Conservation (phyloP, 2,113 vertebrate species). For the Phocoena sinus region DNA sequence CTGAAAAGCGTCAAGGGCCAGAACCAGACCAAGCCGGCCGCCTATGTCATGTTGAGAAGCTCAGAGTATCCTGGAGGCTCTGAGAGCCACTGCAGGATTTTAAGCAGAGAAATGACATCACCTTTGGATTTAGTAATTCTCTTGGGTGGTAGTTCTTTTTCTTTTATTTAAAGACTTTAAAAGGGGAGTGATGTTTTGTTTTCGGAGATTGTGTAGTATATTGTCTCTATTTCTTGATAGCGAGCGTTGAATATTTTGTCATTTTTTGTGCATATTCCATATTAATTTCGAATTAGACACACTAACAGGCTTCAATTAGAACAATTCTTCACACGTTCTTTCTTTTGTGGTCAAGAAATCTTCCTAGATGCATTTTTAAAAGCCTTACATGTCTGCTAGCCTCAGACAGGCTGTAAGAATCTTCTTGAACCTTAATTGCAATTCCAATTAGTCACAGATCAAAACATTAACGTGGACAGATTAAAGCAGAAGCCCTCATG, state of each 20-base stretch:
- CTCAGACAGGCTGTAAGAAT: constrained; percentile 56
- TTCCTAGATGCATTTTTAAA: constrained; percentile 43
- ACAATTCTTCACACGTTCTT: constrained; percentile 33
- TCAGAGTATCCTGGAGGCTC: background rate
- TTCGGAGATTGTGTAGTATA: background rate
- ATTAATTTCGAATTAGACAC: constrained; percentile 38
- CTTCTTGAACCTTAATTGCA: constrained; percentile 65
- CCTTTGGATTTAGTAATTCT: constrained; percentile 28
- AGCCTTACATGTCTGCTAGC: constrained; percentile 47
- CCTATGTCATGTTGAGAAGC: background rate
- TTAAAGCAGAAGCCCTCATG: constrained; percentile 63
- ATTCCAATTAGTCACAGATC: constrained; percentile 73
- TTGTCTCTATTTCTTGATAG: constrained; percentile 2
- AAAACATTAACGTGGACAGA: constrained; percentile 68
- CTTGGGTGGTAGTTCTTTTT: background rate
- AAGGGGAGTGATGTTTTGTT: background rate
- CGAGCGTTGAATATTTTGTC: background rate
- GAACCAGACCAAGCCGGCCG: background rate
- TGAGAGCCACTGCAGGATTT: background rate
- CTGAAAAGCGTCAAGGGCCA: background rate
- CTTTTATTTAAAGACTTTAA: background rate
- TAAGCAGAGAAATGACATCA: constrained; percentile 30
- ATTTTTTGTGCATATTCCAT: constrained; percentile 20
- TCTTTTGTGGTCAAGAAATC: constrained; percentile 30
- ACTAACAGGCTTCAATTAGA: constrained; percentile 8